Base-by-base conservation (phyloP, 2,113 vertebrate species). In the Neomonachus schauinslandi region DNA sequence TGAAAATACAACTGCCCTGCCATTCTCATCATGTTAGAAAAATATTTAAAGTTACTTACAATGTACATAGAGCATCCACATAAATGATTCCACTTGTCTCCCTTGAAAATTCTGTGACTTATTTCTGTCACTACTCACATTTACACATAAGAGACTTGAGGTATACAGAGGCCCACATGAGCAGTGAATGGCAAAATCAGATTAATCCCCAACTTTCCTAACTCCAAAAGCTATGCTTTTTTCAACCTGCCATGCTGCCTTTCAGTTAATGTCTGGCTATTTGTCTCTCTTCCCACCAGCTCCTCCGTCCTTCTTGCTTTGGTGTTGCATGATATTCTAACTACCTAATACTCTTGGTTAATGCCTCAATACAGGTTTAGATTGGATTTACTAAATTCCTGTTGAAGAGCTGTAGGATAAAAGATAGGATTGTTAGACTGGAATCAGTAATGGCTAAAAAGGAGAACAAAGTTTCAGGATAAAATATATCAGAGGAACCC, bases 401-500 rank as follows among this genome's bases (percentile, higher is more conserved):
- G 16, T 67, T 85, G 82, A 61, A 94, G 72, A 94, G 31, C 1
- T n/a, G 16, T 18, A 93, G 84, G 59, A 31, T 94, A 89, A 96
- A 55, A 80, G 59, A 31, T 21, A 21, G 26, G 21, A 90, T 33
- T 39, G 1, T 76, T 77, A 15, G 74, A 89, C 53, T 53, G 4
- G 36, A 61, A 82, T 89, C 55, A 67, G 11, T 36, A 93, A 65
- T 8, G 72, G 59, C 86, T 18, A 33, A 57, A 76, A 97, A n/a
- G 21, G 15, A 26, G 57, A 85, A 85, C 80, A 81, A 88, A 21
- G 16, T 51, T 76, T 82, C 24, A 26, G 39, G n/a, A 74, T 55
- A 95, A 94, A 97, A 93, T n/a, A 46, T 5, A 97, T 90, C 16
- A 57, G 36, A 91, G 93, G 79, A 93, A 65, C 76, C 33, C 63